Conservation (phyloP, 2,888 invertebrate genomes). For the Coremacera marginata region DNA sequence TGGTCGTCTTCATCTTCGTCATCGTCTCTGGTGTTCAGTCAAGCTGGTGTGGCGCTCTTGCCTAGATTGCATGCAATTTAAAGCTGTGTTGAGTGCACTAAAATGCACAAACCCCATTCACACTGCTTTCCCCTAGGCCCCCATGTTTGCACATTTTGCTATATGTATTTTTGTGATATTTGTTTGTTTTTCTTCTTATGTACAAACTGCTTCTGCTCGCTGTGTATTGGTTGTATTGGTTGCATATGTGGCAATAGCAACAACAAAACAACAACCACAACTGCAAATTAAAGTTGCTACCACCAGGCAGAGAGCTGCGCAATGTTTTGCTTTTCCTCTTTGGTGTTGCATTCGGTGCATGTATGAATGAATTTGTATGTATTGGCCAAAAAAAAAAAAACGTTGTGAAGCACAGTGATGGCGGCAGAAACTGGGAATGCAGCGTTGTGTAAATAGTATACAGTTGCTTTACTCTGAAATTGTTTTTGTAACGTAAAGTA, state of each 20-base stretch:
- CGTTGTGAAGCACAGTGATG: not conserved
- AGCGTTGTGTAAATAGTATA: not conserved
- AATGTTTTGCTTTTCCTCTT: slow-evolving; percentile 7
- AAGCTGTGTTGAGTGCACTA: not conserved
- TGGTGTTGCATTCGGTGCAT: slow-evolving; percentile 6
- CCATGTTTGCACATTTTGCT: not conserved
- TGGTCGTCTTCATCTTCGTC: slow-evolving; percentile 1
- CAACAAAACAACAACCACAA: not conserved
- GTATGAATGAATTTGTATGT: slow-evolving; percentile 27
- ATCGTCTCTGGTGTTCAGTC: not conserved
- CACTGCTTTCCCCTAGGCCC: not conserved
- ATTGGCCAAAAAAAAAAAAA: not conserved
- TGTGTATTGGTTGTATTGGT: not conserved
- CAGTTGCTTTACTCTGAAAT: slow-evolving; percentile 1
- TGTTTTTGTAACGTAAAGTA: slow-evolving; percentile 10
- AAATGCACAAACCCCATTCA: not conserved
- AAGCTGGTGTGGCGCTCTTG: not conserved
- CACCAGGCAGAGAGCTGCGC: not conserved
- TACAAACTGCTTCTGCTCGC: not conserved
- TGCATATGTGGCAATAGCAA: slow-evolving; percentile 6
- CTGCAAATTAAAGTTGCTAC: not conserved
- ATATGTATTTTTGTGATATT: not conserved
- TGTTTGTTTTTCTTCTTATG: not conserved
- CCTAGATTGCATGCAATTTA: not conserved
- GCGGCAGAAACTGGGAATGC: not conserved